Evolutionary conservation across 2,888 invertebrate genomes (phyloP).

Genomic region (Blera fallax): DNA sequence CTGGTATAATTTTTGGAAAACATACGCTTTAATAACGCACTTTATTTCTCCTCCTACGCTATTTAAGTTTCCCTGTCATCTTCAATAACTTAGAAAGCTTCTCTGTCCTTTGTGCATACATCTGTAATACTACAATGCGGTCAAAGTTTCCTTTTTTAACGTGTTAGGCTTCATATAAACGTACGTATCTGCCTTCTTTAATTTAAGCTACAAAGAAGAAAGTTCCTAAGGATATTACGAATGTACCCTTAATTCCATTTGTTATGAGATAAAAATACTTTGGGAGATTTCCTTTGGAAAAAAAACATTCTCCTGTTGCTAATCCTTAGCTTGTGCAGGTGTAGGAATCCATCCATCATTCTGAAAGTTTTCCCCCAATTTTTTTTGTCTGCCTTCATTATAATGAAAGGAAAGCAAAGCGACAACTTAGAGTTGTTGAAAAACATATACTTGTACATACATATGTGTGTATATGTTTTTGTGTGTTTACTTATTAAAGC

Average conservation of each 20-base stretch:
- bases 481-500: constrained; percentile 47
- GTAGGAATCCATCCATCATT: constrained; percentile 66
- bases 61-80: background rate
- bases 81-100: background rate
- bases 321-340: constrained; percentile 61
- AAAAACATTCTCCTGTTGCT: constrained; percentile 58
- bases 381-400: background rate
- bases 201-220: background rate
- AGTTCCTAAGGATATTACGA: background rate
- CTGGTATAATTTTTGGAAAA: too few species aligned
- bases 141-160: background rate
- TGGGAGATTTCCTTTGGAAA: constrained; percentile 15
- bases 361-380: constrained; percentile 39
- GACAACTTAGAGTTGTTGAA: constrained; percentile 21
- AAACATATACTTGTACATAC: too few species aligned
- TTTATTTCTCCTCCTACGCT: background rate
- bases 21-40: background rate
- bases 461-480: background rate
- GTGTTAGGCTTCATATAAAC: background rate
- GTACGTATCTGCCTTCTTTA: background rate
- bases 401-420: constrained; percentile 14
- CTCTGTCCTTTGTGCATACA: background rate
- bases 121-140: background rate
- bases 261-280: constrained; percentile 51
- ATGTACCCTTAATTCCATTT: constrained; percentile 50